A percentile compares a stretch with the other conserved stretches of the same genome.
phyloP scores from a whole-genome alignment of 92 coral and sea anemone species.

The Paragorgia papillata region DNA sequence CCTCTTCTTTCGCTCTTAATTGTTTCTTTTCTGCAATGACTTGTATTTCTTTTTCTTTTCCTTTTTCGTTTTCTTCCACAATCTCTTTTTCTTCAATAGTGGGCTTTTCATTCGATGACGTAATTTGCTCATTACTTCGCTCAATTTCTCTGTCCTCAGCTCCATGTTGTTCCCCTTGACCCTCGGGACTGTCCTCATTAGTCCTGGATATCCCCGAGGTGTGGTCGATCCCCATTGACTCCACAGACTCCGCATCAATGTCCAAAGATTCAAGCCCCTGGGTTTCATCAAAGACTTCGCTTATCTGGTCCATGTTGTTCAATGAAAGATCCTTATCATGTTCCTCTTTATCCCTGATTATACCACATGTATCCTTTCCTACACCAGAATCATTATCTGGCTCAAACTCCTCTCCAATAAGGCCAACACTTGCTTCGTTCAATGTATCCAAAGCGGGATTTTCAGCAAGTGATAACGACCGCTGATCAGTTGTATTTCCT shows the following conservation, averaged over 20 bases:
- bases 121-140: background rate
- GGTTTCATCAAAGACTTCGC: background rate
- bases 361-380: background rate
- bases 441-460: background rate
- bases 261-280: background rate
- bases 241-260: background rate
- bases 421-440: background rate
- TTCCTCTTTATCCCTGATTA: background rate
- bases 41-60: background rate
- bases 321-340: background rate
- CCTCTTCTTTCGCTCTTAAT: background rate
- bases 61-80: background rate
- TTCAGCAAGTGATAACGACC: background rate
- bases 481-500: background rate
- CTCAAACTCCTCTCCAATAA: background rate
- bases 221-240: background rate
- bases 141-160: background rate
- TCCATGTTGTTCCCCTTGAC: background rate
- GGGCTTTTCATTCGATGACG: background rate
- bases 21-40: too few relatives aligned
- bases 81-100: conserved; percentile 1
- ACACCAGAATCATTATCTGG: background rate
- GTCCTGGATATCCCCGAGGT: background rate
- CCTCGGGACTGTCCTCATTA: background rate
- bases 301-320: background rate